phyloP scores from a whole-genome alignment of 2,797 vertebrate genomes.

The Malacoraja senta region DNA sequence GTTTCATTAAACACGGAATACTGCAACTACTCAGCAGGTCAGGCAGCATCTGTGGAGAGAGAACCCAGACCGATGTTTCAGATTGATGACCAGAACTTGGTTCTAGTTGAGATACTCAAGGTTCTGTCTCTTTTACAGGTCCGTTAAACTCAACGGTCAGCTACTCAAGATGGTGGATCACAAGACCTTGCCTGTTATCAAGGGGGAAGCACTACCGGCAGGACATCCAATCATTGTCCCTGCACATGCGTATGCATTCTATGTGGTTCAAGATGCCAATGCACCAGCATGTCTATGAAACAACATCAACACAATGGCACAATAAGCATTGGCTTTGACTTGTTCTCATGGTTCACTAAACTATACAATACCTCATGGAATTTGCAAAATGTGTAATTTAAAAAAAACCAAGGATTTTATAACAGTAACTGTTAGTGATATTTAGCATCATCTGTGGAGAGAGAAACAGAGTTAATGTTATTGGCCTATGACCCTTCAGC shows the following conservation, averaged over 20 bases:
- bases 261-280: constrained; percentile 66
- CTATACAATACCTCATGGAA: neutral
- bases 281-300: constrained; percentile 64
- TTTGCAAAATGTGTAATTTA: neutral
- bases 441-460: too few relatives aligned
- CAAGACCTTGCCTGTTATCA: constrained; percentile 65
- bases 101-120: too few relatives aligned
- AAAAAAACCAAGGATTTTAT: neutral
- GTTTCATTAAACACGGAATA: too few relatives aligned
- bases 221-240: constrained; percentile 64
- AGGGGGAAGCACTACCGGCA: constrained; percentile 53
- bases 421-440: too few relatives aligned
- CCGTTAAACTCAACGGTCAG: constrained; percentile 67
- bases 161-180: constrained; percentile 77
- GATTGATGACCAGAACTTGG: too few relatives aligned
- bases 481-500: too few relatives aligned
- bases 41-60: too few relatives aligned
- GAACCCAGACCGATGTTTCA: too few relatives aligned
- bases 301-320: neutral
- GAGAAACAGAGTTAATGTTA: too few relatives aligned
- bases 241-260: constrained; percentile 78
- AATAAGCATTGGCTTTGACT: neutral
- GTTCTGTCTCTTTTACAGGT: constrained; percentile 53
- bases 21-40: too few relatives aligned
- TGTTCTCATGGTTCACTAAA: neutral